These are phyloP conservation scores for Ceyx erithaca DNA, from an alignment of 2,797 vertebrate species.

Conservation along the genomic window DNA sequence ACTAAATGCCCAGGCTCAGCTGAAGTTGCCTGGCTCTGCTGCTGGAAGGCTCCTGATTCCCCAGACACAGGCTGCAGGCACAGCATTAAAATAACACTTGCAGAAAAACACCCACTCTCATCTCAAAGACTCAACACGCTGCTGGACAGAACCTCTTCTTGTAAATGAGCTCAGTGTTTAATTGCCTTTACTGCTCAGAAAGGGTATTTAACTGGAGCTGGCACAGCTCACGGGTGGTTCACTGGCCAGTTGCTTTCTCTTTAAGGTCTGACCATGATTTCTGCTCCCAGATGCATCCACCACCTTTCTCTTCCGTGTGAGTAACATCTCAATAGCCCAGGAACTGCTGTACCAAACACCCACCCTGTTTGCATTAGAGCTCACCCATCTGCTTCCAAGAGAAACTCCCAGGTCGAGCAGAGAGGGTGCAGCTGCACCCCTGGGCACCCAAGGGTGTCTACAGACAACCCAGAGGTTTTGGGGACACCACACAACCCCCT, in stretches of 20 bases:
- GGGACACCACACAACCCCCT: fast-evolving
- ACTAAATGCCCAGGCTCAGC: neutral
- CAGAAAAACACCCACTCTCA: neutral
- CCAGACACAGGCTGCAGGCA: neutral
- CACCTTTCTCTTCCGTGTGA: neutral
- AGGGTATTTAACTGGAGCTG: neutral
- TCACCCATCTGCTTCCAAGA: neutral
- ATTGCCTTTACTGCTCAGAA: neutral
- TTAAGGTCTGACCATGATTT: neutral
- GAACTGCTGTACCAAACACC: neutral
- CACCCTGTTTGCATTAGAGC: fast-evolving
- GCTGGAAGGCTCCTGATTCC: neutral
- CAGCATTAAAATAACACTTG: neutral
- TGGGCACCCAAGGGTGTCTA: neutral
- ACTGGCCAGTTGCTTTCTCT: neutral
- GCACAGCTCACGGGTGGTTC: neutral
- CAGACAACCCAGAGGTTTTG: neutral
- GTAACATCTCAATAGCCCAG: fast-evolving
- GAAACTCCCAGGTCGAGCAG: too few species aligned
- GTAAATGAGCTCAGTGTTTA: neutral
- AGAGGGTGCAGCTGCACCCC: neutral
- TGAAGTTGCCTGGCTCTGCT: neutral
- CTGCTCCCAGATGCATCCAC: neutral
- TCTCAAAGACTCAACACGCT: neutral
- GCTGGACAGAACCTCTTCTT: neutral